These are phyloP conservation scores for Lithophane socia DNA, from an alignment of 2,888 invertebrate species.

Conservation along the genomic window DNA sequence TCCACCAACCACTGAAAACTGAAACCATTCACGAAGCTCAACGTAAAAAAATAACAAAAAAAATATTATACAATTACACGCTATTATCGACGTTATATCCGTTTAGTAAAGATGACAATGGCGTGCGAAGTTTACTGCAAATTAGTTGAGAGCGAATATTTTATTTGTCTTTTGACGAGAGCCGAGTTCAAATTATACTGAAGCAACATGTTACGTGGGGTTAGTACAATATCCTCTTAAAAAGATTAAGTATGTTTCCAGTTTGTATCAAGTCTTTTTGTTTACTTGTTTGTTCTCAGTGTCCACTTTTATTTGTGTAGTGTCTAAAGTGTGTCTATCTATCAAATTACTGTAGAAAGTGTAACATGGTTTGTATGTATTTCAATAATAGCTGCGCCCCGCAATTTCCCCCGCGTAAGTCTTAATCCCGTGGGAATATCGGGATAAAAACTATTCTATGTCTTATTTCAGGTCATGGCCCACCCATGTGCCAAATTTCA, in stretches of 20 bases:
- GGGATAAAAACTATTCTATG: too few relatives aligned
- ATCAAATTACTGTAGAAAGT: neutral
- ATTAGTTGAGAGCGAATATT: slow-evolving; percentile 38
- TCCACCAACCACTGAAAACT: slow-evolving; percentile 29
- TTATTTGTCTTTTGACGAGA: slow-evolving; percentile 13
- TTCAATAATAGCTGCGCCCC: neutral
- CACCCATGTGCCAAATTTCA: too few relatives aligned
- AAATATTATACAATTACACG: slow-evolving; percentile 34
- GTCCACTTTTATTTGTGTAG: neutral
- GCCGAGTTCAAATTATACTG: neutral
- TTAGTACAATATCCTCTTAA: too few relatives aligned
- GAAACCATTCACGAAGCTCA: slow-evolving; percentile 29
- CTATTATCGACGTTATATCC: slow-evolving; percentile 32
- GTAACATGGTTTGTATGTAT: neutral
- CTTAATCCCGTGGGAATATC: too few relatives aligned
- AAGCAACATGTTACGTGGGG: neutral
- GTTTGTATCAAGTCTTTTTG: neutral
- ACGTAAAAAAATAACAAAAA: slow-evolving; percentile 26
- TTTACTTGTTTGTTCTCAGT: neutral
- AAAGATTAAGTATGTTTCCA: neutral
- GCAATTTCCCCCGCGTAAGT: too few relatives aligned
- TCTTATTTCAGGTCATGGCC: too few relatives aligned
- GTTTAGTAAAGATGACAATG: slow-evolving; percentile 44
- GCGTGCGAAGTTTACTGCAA: slow-evolving; percentile 42
- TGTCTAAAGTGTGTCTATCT: neutral